Evolutionary conservation across 2,888 invertebrate species (phyloP).

Genomic region (Diploptera punctata): DNA sequence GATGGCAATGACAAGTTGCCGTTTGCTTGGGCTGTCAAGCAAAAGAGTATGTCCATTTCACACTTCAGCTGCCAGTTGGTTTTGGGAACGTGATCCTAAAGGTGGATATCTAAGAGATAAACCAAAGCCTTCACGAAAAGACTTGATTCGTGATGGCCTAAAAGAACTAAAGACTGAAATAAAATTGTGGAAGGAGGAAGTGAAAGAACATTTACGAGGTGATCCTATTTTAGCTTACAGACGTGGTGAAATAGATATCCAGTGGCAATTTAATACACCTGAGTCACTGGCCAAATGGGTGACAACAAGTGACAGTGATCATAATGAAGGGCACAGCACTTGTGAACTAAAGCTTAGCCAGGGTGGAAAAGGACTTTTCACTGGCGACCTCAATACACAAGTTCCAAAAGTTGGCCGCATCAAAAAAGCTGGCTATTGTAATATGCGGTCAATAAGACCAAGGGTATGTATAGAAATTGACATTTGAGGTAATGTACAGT

Average conservation of each 20-base stretch:
- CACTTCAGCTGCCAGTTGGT: constrained; percentile 45
- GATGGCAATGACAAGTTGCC: too few relatives aligned
- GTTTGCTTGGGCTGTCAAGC: too few relatives aligned
- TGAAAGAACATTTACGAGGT: constrained; percentile 65
- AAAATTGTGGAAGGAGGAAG: constrained; percentile 69
- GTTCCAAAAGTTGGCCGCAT: constrained; percentile 82
- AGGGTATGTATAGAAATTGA: constrained; percentile 69
- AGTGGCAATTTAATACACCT: constrained; percentile 72
- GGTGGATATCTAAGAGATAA: constrained; percentile 61
- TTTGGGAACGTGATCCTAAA: constrained; percentile 67
- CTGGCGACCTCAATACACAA: constrained; percentile 71
- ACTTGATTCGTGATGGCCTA: constrained; percentile 68
- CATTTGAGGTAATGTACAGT: too few relatives aligned
- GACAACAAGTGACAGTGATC: constrained; percentile 80
- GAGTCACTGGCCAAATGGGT: constrained; percentile 72
- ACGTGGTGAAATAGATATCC: constrained; percentile 73
- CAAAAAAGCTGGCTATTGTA: constrained; percentile 82
- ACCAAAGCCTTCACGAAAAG: constrained; percentile 55
- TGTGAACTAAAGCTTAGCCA: constrained; percentile 70
- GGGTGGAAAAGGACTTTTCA: constrained; percentile 73
- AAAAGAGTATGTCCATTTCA: background rate
- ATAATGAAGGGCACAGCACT: constrained; percentile 76
- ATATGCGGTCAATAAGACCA: constrained; percentile 70
- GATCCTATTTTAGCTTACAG: constrained; percentile 65
- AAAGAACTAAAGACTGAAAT: constrained; percentile 72